These are phyloP conservation scores for Molanna angustata DNA, from an alignment of 2,888 invertebrate genomes.

Conservation along the genomic window DNA sequence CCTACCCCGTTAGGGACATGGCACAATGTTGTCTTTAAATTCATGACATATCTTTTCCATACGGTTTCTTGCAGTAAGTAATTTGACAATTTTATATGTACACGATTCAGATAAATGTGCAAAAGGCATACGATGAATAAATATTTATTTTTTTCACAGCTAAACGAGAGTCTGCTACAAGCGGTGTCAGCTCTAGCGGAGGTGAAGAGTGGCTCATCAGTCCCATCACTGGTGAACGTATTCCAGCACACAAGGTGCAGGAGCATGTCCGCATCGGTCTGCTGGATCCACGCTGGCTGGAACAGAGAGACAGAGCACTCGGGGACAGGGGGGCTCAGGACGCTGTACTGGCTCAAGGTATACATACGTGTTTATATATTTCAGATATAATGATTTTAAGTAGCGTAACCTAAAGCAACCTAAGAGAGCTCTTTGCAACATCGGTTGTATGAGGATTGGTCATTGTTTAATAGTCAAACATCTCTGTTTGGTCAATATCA, in stretches of 20 bases:
- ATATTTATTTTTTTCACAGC: slow-evolving; percentile 17
- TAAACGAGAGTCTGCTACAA: slow-evolving; percentile 54
- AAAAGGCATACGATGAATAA: slow-evolving; percentile 7
- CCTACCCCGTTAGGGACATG: no score
- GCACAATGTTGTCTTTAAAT: no score
- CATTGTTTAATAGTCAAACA: no score
- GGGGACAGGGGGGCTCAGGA: slow-evolving; percentile 87
- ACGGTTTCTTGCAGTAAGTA: not conserved
- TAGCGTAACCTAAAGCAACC: no score
- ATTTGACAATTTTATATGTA: no score
- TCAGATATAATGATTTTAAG: no score
- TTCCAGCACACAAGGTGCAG: slow-evolving; percentile 94
- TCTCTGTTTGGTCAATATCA: no score
- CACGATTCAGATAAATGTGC: no score
- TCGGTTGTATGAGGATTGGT: no score
- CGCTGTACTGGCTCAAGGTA: slow-evolving; percentile 50
- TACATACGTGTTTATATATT: not conserved
- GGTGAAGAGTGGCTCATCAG: slow-evolving; percentile 91
- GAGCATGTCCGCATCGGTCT: slow-evolving; percentile 98
- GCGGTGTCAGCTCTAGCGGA: slow-evolving; percentile 46
- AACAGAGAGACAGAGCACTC: slow-evolving; percentile 92
- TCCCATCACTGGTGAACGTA: slow-evolving; percentile 96
- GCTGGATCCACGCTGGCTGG: slow-evolving; percentile 96
- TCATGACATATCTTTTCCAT: slow-evolving; percentile 13
- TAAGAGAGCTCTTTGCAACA: no score